phyloP scores from a whole-genome alignment of 2,888 invertebrate species.

The Lasiommata megera region DNA sequence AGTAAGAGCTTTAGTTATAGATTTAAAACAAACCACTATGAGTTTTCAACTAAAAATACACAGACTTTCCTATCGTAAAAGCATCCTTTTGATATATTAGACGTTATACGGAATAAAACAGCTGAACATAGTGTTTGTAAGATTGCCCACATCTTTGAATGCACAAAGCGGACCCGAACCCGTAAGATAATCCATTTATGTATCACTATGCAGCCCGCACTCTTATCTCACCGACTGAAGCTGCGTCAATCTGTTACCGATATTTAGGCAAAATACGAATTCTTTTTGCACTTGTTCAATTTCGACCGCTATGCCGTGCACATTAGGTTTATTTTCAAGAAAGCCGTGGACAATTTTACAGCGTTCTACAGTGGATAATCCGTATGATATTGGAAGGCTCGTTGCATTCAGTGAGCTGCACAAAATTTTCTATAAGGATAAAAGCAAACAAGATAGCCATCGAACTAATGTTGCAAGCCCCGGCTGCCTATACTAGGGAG shows the following conservation, averaged over 20 bases:
- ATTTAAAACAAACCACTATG: background rate
- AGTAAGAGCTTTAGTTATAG: background rate
- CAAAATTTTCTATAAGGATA: conserved; percentile 81
- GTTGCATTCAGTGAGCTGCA: conserved; percentile 78
- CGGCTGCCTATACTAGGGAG: conserved; percentile 35
- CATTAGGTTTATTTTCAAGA: conserved; percentile 47
- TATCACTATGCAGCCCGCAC: conserved; percentile 67
- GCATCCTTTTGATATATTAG: conserved; percentile 3
- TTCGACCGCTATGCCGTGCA: conserved; percentile 44
- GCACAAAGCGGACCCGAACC: conserved; percentile 55
- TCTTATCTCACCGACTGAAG: conserved; percentile 73
- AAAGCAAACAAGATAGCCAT: conserved; percentile 80
- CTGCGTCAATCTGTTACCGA: conserved; percentile 76
- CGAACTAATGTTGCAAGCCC: conserved; percentile 63
- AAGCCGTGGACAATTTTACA: conserved; percentile 51
- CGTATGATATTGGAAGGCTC: conserved; percentile 77
- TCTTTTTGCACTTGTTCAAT: conserved; percentile 46
- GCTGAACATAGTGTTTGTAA: conserved; percentile 18
- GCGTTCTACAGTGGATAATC: conserved; percentile 72
- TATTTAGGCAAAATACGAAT: conserved; percentile 78
- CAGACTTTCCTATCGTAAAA: background rate
- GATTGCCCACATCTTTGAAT: conserved; percentile 33
- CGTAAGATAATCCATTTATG: conserved; percentile 65
- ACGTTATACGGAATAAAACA: conserved; percentile 15
- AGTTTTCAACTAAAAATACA: conserved; percentile 5